phyloP scores from a whole-genome alignment of 2,888 invertebrate genomes.

The Eurytoma californica region DNA sequence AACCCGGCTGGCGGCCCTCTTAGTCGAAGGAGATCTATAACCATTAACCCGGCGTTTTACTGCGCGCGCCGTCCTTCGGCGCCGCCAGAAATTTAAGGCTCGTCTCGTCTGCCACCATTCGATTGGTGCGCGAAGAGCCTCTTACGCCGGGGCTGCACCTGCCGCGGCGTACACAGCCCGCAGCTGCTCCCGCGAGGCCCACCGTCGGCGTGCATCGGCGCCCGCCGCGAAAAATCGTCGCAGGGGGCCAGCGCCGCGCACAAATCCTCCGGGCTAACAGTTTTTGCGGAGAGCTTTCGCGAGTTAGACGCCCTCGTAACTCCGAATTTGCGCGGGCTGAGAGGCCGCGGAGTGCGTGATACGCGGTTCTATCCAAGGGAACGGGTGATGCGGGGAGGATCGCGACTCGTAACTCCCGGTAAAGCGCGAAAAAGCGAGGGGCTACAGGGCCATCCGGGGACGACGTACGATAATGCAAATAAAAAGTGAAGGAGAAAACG shows the following conservation, averaged over 20 bases:
- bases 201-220: no score
- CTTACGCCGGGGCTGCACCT: slow-evolving; percentile 10
- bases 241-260: slow-evolving; percentile 36
- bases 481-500: no score
- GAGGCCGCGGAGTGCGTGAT: slow-evolving; percentile 43
- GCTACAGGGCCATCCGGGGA: no score
- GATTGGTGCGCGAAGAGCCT: slow-evolving; percentile 32
- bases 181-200: no score
- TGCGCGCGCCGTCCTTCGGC: not conserved
- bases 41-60: slow-evolving; percentile 20
- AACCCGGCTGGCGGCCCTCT: not conserved
- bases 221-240: slow-evolving; percentile 28
- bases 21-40: slow-evolving; percentile 19
- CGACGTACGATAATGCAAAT: no score
- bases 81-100: slow-evolving; percentile 38
- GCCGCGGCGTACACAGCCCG: not conserved
- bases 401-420: slow-evolving; percentile 70
- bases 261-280: slow-evolving; percentile 37
- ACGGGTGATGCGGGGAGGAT: slow-evolving; percentile 61
- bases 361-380: slow-evolving; percentile 49
- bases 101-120: slow-evolving; percentile 18
- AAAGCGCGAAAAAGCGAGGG: slow-evolving; percentile 67
- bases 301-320: slow-evolving; percentile 70
- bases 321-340: slow-evolving; percentile 65
- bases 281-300: slow-evolving; percentile 73